Conservation (phyloP, 1,140 invertebrate species). For the Battus philenor region DNA sequence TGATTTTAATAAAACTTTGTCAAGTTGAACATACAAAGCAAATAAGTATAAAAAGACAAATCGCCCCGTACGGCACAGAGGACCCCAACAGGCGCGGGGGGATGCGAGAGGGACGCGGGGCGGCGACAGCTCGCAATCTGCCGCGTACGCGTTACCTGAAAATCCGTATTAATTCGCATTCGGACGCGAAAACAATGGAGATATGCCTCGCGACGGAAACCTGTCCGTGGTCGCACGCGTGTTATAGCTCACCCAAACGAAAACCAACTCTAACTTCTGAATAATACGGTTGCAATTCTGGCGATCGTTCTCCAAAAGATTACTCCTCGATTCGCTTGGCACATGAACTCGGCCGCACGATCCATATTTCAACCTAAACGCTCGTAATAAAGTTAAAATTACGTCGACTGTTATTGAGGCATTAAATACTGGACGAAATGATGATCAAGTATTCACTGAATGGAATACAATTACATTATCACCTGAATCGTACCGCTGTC, state of each 20-base stretch:
- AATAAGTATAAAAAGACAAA: too few species aligned
- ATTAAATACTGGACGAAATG: conserved; percentile 39
- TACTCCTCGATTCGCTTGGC: conserved; percentile 5
- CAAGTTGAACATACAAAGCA: too few species aligned
- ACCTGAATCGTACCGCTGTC: conserved; percentile 35
- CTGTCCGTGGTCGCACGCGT: conserved; percentile 44
- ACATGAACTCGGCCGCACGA: conserved; percentile 3
- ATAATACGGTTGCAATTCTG: neutral
- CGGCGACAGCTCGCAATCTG: conserved; percentile 20
- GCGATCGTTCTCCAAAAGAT: neutral
- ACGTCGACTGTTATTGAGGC: conserved; percentile 15
- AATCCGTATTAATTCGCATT: conserved; percentile 57
- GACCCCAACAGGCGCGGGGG: too few species aligned
- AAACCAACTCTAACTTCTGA: neutral
- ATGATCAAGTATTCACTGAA: conserved; percentile 52
- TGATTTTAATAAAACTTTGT: too few species aligned
- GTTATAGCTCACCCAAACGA: conserved; percentile 19
- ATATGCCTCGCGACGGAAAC: conserved; percentile 35
- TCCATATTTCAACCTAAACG: conserved; percentile 19
- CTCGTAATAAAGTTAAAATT: conserved; percentile 20
- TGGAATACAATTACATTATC: conserved; percentile 61
- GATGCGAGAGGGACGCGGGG: too few species aligned
- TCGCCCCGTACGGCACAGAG: too few species aligned
- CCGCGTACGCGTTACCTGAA: conserved; percentile 37
- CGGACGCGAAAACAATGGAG: conserved; percentile 40